Evolutionary conservation across 2,797 vertebrate genomes (phyloP), one percentile per base, ranked within the genome.

Genomic region (Delichon dasypus): DNA sequence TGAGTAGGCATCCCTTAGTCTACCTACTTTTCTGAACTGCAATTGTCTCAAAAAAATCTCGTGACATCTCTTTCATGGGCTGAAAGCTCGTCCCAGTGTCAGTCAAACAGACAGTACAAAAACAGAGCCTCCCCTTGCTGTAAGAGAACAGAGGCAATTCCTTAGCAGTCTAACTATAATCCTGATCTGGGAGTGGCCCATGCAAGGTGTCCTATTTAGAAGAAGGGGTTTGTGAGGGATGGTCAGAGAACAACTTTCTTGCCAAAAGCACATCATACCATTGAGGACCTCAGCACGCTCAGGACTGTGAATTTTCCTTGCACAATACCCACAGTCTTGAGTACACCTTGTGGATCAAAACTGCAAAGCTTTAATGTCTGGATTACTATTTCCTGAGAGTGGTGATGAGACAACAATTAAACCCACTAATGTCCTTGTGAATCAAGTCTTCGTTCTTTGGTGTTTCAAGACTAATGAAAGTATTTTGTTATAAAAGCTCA

Each of bases 1-100:
- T 77, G 88, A 90, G 89, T 89, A 84, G 96, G 85, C 1, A 14
- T 92, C 53, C 50, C 57, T 84, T 61, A 77, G 95, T 91, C 88
- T 94, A 78, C 71, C 70, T 80, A 62, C 9, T 78, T 90, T 80
- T 87, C 80, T 89, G 79, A 88, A 64, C 44, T 61, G 54, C 67
- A 93, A 80, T 92, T 92, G 11, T 95, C 71, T 94, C 44, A 90
- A 71, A 95, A 48, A 88, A 85, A 75, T 84, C 67, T 94, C 7
- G 10, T 87, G 86, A 93, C 20, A 19, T 57, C 29, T 94, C 48
- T 80, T 20, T 85, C 64, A 86, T 36, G 62, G 62, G 72, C 66
- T 92, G 90, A 89, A 94, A 91, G 45, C 90, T 90, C 10, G 0
- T 94, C 47, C 47, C 67, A 27, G 18, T 67, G 94, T 70, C 71